Percentiles rank a stretch among this genome's conserved stretches.
These are phyloP conservation scores for Sepioteuthis lessoniana DNA, from an alignment of 2,888 invertebrate species.

Conservation along the genomic window DNA sequence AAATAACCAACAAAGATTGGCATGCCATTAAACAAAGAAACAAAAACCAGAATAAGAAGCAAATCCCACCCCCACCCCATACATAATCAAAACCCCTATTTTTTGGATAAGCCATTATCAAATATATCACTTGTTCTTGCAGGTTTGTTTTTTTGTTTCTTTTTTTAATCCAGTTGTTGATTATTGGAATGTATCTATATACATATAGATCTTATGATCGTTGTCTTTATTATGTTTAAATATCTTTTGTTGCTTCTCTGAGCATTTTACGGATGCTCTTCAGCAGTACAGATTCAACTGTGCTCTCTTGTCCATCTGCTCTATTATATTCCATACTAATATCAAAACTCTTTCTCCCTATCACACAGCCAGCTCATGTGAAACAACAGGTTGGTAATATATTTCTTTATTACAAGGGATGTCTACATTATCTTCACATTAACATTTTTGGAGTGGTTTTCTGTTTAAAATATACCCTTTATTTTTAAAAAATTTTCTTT, in stretches of 20 bases:
- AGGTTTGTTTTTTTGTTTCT: background rate
- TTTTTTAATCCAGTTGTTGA: background rate
- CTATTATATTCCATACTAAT: conserved; percentile 37
- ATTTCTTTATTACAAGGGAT: conserved; percentile 1
- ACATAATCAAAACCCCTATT: background rate
- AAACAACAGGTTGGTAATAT: conserved; percentile 60
- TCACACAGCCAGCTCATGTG: conserved; percentile 55
- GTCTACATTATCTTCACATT: background rate
- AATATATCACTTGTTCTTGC: background rate
- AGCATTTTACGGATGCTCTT: background rate
- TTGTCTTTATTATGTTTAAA: background rate
- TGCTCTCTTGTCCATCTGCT: background rate
- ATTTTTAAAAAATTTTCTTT: background rate
- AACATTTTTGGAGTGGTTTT: background rate
- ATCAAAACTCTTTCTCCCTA: conserved; percentile 44
- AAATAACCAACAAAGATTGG: too few species aligned
- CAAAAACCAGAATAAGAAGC: too few species aligned
- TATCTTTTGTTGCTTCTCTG: background rate
- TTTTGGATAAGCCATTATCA: background rate
- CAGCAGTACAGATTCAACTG: background rate
- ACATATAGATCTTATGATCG: too few species aligned
- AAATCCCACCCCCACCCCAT: too few species aligned
- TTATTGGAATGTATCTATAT: background rate
- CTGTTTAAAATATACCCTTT: background rate
- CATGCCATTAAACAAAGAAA: too few species aligned